A percentile compares a stretch with the other conserved stretches of the same genome.
These are phyloP conservation scores for Phacellophora camtschatica DNA, from an alignment of 30 jellyfish, hydroid and myxozoan species.

Conservation along the genomic window DNA sequence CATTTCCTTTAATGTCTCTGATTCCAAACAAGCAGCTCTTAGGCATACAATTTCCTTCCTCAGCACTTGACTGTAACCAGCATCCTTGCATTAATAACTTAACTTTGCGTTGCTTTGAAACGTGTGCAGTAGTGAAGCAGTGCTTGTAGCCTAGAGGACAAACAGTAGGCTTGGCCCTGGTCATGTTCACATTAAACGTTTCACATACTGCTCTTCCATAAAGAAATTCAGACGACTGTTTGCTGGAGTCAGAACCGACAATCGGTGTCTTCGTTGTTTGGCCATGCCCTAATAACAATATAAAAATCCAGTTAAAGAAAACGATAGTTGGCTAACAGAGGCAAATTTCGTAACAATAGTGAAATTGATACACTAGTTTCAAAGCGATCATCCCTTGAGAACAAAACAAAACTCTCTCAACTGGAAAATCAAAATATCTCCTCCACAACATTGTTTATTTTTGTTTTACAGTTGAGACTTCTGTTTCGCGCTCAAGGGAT, in stretches of 20 bases:
- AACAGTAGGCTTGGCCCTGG: slow-evolving; percentile 7
- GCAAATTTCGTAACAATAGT: too few relatives aligned
- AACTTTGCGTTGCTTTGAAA: slow-evolving; percentile 20
- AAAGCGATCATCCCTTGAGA: too few relatives aligned
- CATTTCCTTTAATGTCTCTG: not conserved
- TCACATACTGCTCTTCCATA: slow-evolving; percentile 35
- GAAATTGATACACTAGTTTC: too few relatives aligned
- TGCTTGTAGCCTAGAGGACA: slow-evolving; percentile 37
- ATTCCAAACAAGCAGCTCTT: slow-evolving; percentile 37
- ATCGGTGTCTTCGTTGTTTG: slow-evolving; percentile 29
- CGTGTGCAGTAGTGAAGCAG: slow-evolving; percentile 46
- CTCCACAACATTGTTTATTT: too few relatives aligned
- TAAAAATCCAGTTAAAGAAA: too few relatives aligned
- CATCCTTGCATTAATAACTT: slow-evolving; percentile 26
- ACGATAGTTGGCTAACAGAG: too few relatives aligned
- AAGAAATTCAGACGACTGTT: not conserved
- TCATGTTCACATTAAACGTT: slow-evolving; percentile 5
- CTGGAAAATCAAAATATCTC: too few relatives aligned
- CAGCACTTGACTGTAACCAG: slow-evolving; percentile 34
- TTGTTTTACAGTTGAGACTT: too few relatives aligned
- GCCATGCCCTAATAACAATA: slow-evolving; percentile 40
- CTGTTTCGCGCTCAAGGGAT: too few relatives aligned
- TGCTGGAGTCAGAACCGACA: not conserved
- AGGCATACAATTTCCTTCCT: slow-evolving; percentile 14
- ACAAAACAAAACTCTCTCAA: too few relatives aligned